Conservation (phyloP, 2,113 vertebrate genomes). For the Origma solitaria region DNA sequence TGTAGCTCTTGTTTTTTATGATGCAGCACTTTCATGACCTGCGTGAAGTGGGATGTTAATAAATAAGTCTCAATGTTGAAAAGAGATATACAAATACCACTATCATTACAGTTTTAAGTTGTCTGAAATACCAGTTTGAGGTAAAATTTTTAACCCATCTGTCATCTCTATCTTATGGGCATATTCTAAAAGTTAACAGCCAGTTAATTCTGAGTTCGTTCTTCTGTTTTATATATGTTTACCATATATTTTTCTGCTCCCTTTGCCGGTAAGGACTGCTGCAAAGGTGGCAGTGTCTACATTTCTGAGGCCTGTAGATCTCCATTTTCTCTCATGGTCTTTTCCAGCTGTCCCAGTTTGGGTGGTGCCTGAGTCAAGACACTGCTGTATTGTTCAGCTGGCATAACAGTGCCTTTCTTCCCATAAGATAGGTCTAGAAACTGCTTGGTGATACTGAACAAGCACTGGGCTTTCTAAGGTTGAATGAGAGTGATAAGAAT, state of each 20-base stretch:
- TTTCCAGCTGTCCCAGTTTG: not conserved
- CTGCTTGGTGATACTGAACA: not conserved
- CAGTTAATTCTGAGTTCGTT: not conserved
- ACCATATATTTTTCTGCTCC: not conserved
- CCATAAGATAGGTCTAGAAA: not conserved
- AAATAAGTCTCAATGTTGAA: not conserved
- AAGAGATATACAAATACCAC: not conserved
- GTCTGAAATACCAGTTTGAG: not conserved
- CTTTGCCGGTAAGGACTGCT: not conserved
- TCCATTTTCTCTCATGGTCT: not conserved
- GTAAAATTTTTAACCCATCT: not conserved
- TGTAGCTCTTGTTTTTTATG: not conserved
- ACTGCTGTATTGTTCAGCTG: constrained; percentile 1
- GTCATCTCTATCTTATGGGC: not conserved
- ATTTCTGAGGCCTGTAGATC: not conserved
- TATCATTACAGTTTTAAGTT: not conserved
- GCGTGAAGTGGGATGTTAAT: not conserved
- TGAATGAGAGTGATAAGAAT: not conserved
- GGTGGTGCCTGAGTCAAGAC: not conserved
- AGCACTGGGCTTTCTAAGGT: not conserved
- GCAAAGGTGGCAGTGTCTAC: not conserved
- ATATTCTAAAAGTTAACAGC: not conserved
- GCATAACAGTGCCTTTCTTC: not conserved
- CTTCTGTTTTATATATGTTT: not conserved
- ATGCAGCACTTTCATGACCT: not conserved